Conservation (phyloP, 2,888 invertebrate genomes). For the Carpatolechia fugitivella region DNA sequence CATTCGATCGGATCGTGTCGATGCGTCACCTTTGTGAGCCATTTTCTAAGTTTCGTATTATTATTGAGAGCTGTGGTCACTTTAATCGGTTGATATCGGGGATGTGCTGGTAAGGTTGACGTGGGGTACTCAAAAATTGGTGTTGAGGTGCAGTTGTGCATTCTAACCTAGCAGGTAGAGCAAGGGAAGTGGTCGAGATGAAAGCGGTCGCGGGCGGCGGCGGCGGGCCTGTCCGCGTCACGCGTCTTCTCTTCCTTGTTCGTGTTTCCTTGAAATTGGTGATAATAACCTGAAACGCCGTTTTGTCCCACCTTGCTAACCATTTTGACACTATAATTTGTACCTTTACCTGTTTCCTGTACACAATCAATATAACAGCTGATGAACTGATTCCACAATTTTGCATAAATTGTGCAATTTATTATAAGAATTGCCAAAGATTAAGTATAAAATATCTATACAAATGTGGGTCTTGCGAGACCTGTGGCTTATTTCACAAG, state of each 20-base stretch:
- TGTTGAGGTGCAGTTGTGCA: constrained; percentile 31
- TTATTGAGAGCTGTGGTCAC: constrained; percentile 28
- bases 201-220: constrained; percentile 17
- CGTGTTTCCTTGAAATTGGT: constrained; percentile 1
- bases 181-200: constrained; percentile 1
- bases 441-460: too few species aligned
- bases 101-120: constrained; percentile 3
- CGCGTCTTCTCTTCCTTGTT: constrained; percentile 12
- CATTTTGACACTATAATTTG: not conserved
- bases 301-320: not conserved
- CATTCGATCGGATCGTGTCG: constrained; percentile 75
- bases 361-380: not conserved
- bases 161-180: constrained; percentile 50
- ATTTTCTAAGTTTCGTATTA: constrained; percentile 64
- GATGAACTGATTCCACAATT: too few species aligned
- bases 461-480: too few species aligned
- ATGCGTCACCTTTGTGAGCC: constrained; percentile 79
- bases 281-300: not conserved
- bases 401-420: too few species aligned
- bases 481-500: too few species aligned
- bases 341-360: too few species aligned
- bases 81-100: not conserved
- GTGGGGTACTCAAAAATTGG: constrained; percentile 18
- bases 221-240: constrained; percentile 17
- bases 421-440: too few species aligned